Evolutionary conservation across 2,888 invertebrate species (phyloP).

Genomic region (Tetragonula carbonaria): DNA sequence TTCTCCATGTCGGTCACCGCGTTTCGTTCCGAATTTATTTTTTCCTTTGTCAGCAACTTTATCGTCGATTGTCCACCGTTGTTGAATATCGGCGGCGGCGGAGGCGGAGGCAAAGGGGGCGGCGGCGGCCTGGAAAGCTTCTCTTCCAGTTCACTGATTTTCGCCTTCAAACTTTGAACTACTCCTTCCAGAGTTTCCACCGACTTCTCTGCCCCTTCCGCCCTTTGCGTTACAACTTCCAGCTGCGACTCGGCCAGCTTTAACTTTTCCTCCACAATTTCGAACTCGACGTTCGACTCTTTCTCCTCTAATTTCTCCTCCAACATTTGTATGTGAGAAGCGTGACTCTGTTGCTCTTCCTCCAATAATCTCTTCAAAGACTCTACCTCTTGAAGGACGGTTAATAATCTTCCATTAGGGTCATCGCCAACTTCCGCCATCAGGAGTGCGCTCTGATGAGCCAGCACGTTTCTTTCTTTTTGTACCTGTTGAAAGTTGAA

Average conservation of each 20-base stretch:
- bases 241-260: conserved; percentile 89
- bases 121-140: conserved; percentile 77
- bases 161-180: conserved; percentile 71
- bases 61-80: conserved; percentile 68
- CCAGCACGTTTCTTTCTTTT: conserved; percentile 87
- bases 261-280: conserved; percentile 89
- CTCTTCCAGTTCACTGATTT: conserved; percentile 76
- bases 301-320: conserved; percentile 89
- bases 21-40: conserved; percentile 67
- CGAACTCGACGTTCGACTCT: conserved; percentile 88
- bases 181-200: conserved; percentile 79
- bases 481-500: conserved; percentile 84
- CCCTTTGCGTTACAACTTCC: conserved; percentile 86
- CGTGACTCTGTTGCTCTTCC: conserved; percentile 86
- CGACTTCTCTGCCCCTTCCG: conserved; percentile 86
- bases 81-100: conserved; percentile 81
- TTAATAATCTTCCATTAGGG: conserved; percentile 85
- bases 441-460: conserved; percentile 89
- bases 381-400: conserved; percentile 87
- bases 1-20: conserved; percentile 86
- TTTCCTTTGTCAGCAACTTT: conserved; percentile 81
- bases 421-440: conserved; percentile 87
- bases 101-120: conserved; percentile 84
- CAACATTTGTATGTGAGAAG: conserved; percentile 86
- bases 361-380: conserved; percentile 87